These are phyloP conservation scores for Hippocampus zosterae DNA, from an alignment of 2,113 vertebrate genomes.

Conservation along the genomic window DNA sequence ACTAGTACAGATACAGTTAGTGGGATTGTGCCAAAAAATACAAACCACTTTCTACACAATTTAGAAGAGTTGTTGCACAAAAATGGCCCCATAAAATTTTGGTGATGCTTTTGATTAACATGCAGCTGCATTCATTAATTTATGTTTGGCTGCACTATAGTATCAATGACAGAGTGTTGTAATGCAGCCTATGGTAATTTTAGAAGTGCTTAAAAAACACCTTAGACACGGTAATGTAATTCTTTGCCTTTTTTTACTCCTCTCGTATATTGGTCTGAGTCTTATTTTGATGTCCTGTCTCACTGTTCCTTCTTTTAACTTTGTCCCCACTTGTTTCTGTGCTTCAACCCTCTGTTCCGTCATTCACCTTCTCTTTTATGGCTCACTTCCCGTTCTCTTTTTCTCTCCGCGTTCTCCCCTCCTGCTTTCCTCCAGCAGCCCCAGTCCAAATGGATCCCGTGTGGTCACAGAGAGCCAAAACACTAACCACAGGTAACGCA, in stretches of 20 bases:
- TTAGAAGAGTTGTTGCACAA: too few species aligned
- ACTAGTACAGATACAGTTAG: too few species aligned
- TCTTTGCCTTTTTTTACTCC: not conserved
- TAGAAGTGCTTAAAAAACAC: too few species aligned
- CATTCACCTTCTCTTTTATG: slow-evolving; percentile 27
- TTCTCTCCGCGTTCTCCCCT: slow-evolving; percentile 14
- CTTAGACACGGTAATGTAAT: not conserved
- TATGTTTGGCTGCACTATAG: too few species aligned
- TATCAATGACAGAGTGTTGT: not conserved
- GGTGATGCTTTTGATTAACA: too few species aligned
- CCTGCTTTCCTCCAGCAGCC: slow-evolving; percentile 53
- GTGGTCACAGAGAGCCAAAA: slow-evolving; percentile 70
- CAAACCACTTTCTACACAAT: too few species aligned
- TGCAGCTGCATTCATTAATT: too few species aligned
- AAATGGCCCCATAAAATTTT: too few species aligned
- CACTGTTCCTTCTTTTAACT: slow-evolving; percentile 4
- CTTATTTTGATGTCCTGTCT: not conserved
- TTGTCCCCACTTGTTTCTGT: slow-evolving; percentile 26
- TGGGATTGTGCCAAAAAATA: too few species aligned
- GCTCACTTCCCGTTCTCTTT: slow-evolving; percentile 19
- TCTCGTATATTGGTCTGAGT: not conserved
- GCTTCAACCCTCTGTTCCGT: slow-evolving; percentile 17
- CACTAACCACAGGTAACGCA: slow-evolving; percentile 74
- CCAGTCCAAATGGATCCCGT: slow-evolving; percentile 72
- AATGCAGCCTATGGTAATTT: not conserved